Evolutionary conservation across 2,888 invertebrate genomes (phyloP).

Genomic region (Apotomis turbidana): DNA sequence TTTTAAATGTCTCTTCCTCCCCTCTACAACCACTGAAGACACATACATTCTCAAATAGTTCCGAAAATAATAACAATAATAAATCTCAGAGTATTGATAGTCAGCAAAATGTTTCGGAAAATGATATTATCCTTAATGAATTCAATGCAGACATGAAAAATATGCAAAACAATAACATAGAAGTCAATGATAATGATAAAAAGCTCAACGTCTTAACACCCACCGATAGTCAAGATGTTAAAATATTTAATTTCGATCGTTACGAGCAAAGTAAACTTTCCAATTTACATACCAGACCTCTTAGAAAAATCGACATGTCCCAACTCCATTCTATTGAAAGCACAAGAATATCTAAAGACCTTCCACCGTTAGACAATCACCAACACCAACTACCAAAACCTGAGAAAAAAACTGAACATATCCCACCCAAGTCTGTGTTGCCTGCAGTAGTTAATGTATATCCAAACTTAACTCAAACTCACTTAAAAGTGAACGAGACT

Average conservation of each 20-base stretch:
- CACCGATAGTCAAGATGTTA: constrained; percentile 70
- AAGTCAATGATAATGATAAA: constrained; percentile 50
- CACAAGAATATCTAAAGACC: constrained; percentile 78
- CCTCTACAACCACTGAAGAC: constrained; percentile 79
- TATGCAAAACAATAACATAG: constrained; percentile 60
- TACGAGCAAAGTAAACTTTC: constrained; percentile 76
- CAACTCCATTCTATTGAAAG: constrained; percentile 77
- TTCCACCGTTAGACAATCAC: constrained; percentile 56
- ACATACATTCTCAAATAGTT: constrained; percentile 73
- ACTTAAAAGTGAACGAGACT: constrained; percentile 75
- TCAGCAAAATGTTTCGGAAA: constrained; percentile 67
- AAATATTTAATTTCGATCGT: constrained; percentile 82
- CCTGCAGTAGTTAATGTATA: constrained; percentile 78
- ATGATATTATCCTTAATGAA: constrained; percentile 72
- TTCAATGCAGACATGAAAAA: constrained; percentile 63
- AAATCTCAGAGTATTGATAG: constrained; percentile 68
- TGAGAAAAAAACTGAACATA: constrained; percentile 61
- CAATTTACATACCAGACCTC: constrained; percentile 65
- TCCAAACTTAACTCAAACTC: constrained; percentile 78
- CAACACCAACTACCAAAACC: constrained; percentile 56
- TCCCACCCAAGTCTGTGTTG: constrained; percentile 57
- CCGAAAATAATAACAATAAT: constrained; percentile 72
- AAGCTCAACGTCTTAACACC: constrained; percentile 56
- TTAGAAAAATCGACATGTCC: constrained; percentile 77
- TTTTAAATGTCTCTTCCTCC: constrained; percentile 77